phyloP scores from a whole-genome alignment of 2,888 invertebrate species.

The Zaprionus bogoriensis region DNA sequence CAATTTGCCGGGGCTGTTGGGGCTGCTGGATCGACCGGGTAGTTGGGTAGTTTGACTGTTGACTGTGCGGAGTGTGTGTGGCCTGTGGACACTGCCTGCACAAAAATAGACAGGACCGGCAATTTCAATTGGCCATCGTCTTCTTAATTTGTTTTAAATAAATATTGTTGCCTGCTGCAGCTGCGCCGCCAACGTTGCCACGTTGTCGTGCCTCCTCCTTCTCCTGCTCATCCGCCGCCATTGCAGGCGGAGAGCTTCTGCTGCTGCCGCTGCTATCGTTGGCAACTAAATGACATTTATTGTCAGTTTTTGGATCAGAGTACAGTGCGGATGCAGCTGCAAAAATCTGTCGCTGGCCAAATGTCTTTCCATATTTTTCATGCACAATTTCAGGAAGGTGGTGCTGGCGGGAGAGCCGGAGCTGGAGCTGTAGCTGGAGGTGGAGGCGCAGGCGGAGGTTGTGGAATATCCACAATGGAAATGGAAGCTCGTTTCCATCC shows the following conservation, averaged over 20 bases:
- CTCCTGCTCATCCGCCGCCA: not conserved
- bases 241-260: no score
- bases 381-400: conserved; percentile 42
- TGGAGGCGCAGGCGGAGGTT: no score
- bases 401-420: conserved; percentile 5
- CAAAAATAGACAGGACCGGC: not conserved
- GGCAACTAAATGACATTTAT: conserved; percentile 70
- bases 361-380: conserved; percentile 51
- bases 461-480: no score
- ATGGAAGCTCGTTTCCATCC: conserved; percentile 18
- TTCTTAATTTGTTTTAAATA: conserved; percentile 47
- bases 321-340: conserved; percentile 46
- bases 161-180: conserved; percentile 36
- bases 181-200: conserved; percentile 7
- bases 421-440: not conserved
- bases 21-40: not conserved
- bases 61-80: no score
- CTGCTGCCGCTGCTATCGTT: conserved; percentile 3
- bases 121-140: conserved; percentile 19
- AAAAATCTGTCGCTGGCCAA: conserved; percentile 50
- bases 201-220: not conserved
- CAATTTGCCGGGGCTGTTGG: not conserved
- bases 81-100: not conserved
- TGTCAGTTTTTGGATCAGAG: conserved; percentile 50
- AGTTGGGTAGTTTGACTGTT: not conserved